Evolutionary conservation across 2,113 vertebrate species (phyloP).

Genomic region (Centropus bengalensis): DNA sequence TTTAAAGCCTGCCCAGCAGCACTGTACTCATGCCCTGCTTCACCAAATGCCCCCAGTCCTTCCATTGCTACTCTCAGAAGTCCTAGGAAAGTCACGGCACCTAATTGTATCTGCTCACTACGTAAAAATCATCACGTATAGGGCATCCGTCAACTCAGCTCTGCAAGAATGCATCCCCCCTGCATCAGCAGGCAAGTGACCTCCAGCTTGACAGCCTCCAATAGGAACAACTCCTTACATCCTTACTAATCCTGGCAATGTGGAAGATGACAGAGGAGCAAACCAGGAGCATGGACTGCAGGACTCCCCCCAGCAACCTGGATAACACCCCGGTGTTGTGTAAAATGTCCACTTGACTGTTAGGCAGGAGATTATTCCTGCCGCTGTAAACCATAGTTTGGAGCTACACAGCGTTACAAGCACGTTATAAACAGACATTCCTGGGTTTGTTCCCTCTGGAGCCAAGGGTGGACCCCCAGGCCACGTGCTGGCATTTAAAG

Average conservation of each 20-base stretch:
- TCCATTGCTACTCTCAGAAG: not conserved
- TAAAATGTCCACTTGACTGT: too few relatives aligned
- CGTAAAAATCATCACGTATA: not conserved
- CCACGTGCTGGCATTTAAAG: not conserved
- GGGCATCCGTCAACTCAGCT: not conserved
- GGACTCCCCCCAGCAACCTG: not conserved
- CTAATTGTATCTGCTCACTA: not conserved
- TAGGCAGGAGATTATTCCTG: not conserved
- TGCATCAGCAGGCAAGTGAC: not conserved
- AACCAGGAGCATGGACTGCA: rapidly evolving
- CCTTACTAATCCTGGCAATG: not conserved
- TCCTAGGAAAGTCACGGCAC: not conserved
- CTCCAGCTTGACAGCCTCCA: not conserved
- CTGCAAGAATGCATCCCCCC: not conserved
- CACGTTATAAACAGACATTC: not conserved
- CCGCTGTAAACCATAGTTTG: not conserved
- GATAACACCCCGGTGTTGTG: too few relatives aligned
- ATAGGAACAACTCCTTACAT: not conserved
- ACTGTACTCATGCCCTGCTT: not conserved
- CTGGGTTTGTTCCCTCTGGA: not conserved
- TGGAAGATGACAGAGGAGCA: not conserved
- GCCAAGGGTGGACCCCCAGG: not conserved
- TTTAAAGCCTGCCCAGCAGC: not conserved
- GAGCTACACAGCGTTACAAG: not conserved
- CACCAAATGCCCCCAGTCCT: not conserved